Evolutionary conservation across 2,888 invertebrate genomes (phyloP).

Genomic region (Brachycybe producta): DNA sequence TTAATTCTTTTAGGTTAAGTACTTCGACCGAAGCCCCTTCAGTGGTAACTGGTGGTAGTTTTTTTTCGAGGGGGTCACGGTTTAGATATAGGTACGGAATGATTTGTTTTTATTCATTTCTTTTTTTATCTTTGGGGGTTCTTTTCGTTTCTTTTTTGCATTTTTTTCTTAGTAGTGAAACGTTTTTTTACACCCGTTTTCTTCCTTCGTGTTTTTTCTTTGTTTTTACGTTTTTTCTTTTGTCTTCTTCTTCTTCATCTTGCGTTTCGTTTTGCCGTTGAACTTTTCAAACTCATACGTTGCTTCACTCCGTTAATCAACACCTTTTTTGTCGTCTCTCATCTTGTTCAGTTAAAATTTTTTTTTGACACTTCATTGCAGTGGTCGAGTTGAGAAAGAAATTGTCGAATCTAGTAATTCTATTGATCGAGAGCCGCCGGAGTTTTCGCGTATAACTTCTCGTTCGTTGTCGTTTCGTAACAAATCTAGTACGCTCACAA

Average conservation of each 20-base stretch:
- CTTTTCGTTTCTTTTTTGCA: not conserved
- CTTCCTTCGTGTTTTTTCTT: not conserved
- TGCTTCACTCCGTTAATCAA: no score
- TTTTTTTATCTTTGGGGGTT: not conserved
- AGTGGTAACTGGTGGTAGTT: conserved; percentile 68
- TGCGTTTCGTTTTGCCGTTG: no score
- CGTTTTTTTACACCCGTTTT: not conserved
- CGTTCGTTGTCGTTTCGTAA: conserved; percentile 22
- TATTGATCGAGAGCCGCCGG: conserved; percentile 32
- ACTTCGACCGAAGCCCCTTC: conserved; percentile 77
- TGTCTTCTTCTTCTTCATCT: no score
- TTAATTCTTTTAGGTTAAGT: conserved; percentile 49
- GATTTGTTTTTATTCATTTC: conserved; percentile 8
- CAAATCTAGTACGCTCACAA: conserved; percentile 20
- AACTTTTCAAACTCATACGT: no score
- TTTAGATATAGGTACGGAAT: conserved; percentile 54
- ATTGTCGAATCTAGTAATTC: conserved; percentile 56
- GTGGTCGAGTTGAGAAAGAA: conserved; percentile 81
- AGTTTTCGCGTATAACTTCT: conserved; percentile 26
- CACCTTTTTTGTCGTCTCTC: no score
- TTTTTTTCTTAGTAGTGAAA: not conserved
- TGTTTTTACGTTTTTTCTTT: conserved; percentile 5
- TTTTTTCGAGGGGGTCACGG: conserved; percentile 88
- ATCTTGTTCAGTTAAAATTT: no score
- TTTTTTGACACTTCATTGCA: conserved; percentile 28